These are phyloP conservation scores for Mellilla xanthometata DNA, from an alignment of 2,888 invertebrate genomes.

Conservation along the genomic window DNA sequence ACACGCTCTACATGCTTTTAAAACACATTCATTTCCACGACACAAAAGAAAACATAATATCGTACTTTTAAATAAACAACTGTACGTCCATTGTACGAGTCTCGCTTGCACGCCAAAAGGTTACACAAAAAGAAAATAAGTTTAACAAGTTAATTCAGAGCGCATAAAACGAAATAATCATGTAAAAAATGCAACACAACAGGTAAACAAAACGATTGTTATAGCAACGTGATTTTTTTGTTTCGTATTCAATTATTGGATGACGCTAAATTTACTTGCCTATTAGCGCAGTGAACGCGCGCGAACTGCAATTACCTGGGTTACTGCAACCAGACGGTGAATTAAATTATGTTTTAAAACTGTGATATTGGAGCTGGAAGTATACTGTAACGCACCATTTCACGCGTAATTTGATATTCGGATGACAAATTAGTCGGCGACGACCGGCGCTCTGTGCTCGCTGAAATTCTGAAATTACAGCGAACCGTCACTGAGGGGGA, in stretches of 20 bases:
- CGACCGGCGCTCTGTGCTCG: slow-evolving; percentile 52
- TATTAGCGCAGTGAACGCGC: slow-evolving; percentile 58
- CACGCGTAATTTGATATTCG: slow-evolving; percentile 79
- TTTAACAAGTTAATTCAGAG: slow-evolving; percentile 13
- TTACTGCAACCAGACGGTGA: slow-evolving; percentile 56
- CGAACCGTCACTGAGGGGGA: slow-evolving; percentile 38
- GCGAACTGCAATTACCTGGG: slow-evolving; percentile 55
- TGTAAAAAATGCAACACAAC: slow-evolving; percentile 14
- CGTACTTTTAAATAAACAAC: slow-evolving; percentile 6
- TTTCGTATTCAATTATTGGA: slow-evolving; percentile 36
- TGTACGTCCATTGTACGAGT: slow-evolving; percentile 12
- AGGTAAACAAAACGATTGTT: slow-evolving; percentile 15
- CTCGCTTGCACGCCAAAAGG: slow-evolving; percentile 11
- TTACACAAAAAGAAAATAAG: slow-evolving; percentile 12
- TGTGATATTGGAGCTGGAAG: slow-evolving; percentile 57
- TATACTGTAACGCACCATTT: slow-evolving; percentile 76
- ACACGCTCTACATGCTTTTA: background rate
- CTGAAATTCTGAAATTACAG: slow-evolving; percentile 66
- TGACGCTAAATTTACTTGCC: slow-evolving; percentile 61
- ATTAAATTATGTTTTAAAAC: slow-evolving; percentile 75
- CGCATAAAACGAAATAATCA: slow-evolving; percentile 6
- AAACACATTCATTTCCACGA: slow-evolving; percentile 2
- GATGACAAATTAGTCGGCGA: slow-evolving; percentile 74
- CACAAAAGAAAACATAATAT: slow-evolving; percentile 12
- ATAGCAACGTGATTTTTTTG: slow-evolving; percentile 14